Evolutionary conservation across 2,888 invertebrate species (phyloP).

Genomic region (Spilosoma lubricipeda): DNA sequence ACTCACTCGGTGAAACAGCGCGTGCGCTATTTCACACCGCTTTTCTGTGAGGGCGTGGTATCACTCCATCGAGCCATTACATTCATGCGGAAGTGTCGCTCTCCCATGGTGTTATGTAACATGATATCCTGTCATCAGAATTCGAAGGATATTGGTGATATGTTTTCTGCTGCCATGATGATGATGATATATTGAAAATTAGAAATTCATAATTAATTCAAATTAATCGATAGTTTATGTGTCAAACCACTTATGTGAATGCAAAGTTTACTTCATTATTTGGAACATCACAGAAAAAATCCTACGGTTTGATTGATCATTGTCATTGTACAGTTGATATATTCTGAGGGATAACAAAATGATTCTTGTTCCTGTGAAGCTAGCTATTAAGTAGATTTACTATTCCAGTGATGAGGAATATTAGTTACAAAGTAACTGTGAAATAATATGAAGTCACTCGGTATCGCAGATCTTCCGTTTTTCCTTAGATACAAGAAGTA

Average conservation of each 20-base stretch:
- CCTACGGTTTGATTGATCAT: background rate
- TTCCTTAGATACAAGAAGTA: background rate
- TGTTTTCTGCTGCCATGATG: background rate
- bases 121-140: too few species aligned
- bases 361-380: background rate
- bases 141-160: too few species aligned
- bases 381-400: too few species aligned
- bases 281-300: too few species aligned
- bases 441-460: background rate
- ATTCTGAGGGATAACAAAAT: background rate
- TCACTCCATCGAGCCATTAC: too few species aligned
- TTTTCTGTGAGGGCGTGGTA: too few species aligned
- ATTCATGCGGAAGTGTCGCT: too few species aligned
- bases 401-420: background rate
- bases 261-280: background rate
- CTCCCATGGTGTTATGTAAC: too few species aligned
- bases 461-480: background rate
- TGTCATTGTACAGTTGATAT: background rate
- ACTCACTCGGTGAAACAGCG: too few species aligned
- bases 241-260: background rate
- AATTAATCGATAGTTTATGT: background rate
- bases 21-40: too few species aligned
- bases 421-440: background rate
- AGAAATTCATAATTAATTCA: background rate
- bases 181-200: too few species aligned